Conservation (phyloP, 1,140 invertebrate genomes). For the Megalopta genalis region DNA sequence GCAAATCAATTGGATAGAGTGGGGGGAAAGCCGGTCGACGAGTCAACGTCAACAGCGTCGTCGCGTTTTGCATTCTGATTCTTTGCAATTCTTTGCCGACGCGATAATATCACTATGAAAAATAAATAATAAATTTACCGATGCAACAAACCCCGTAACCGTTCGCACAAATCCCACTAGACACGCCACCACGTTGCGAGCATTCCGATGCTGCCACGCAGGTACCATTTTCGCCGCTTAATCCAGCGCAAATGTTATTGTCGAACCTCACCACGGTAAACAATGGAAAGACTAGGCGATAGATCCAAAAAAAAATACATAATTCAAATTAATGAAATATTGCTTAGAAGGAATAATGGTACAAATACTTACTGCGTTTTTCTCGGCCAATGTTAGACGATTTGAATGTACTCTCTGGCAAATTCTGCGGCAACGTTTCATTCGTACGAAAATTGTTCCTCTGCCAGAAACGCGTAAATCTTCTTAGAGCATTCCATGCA, state of each 20-base stretch:
- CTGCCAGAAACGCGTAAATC: constrained; percentile 47
- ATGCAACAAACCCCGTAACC: constrained; percentile 88
- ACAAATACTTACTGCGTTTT: constrained; percentile 49
- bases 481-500: constrained; percentile 37
- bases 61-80: neutral
- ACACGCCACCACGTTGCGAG: constrained; percentile 83
- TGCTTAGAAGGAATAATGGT: neutral
- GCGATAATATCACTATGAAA: neutral
- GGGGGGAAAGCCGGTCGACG: too few species aligned
- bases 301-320: neutral
- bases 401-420: constrained; percentile 3
- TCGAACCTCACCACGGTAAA: constrained; percentile 88
- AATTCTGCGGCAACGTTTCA: neutral
- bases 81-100: neutral
- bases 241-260: constrained; percentile 84
- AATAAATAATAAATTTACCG: constrained; percentile 78
- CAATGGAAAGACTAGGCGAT: constrained; percentile 84
- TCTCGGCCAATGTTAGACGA: constrained; percentile 27
- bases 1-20: too few species aligned
- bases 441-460: constrained; percentile 10
- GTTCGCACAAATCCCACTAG: constrained; percentile 87
- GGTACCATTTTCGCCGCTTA: constrained; percentile 88
- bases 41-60: too few species aligned
- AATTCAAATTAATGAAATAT: neutral
- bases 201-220: constrained; percentile 87